phyloP scores from a whole-genome alignment of 2,888 invertebrate species.

The Bombylius major region DNA sequence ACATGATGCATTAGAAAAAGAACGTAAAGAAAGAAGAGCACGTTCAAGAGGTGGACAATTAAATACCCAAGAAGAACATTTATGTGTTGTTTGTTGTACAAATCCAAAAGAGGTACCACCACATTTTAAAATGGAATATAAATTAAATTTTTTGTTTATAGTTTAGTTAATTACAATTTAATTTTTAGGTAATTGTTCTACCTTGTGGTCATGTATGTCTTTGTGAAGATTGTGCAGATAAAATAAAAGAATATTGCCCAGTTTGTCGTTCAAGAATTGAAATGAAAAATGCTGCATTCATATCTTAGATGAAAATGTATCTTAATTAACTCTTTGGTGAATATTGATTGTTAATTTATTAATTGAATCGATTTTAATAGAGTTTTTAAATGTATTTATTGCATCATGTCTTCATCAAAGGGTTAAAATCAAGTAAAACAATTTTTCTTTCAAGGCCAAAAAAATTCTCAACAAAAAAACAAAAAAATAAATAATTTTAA shows the following conservation, averaged over 20 bases:
- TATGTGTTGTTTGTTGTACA: conserved; percentile 74
- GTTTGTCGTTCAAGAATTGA: conserved; percentile 61
- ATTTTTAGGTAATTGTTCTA: conserved; percentile 55
- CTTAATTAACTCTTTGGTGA: too few relatives aligned
- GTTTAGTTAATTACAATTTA: background rate
- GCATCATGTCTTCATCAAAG: too few relatives aligned
- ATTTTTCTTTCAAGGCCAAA: too few relatives aligned
- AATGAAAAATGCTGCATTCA: conserved; percentile 62
- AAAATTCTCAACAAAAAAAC: too few relatives aligned
- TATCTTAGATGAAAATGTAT: conserved; percentile 39
- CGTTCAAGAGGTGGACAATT: conserved; percentile 47
- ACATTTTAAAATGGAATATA: background rate
- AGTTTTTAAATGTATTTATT: too few relatives aligned
- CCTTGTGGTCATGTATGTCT: conserved; percentile 86
- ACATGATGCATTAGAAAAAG: conserved; percentile 49
- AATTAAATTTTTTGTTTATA: background rate
- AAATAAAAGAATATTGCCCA: conserved; percentile 60
- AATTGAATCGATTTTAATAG: too few relatives aligned
- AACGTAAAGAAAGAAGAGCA: conserved; percentile 52
- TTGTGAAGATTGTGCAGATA: conserved; percentile 72
- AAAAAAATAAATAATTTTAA: too few relatives aligned
- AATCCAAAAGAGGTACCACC: conserved; percentile 63
- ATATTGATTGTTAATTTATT: too few relatives aligned
- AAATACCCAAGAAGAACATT: conserved; percentile 42
- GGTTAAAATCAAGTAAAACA: too few relatives aligned